Evolutionary conservation across 2,113 vertebrate genomes (phyloP), one percentile per base, ranked within the genome.

Genomic region (Vicugna pacos): DNA sequence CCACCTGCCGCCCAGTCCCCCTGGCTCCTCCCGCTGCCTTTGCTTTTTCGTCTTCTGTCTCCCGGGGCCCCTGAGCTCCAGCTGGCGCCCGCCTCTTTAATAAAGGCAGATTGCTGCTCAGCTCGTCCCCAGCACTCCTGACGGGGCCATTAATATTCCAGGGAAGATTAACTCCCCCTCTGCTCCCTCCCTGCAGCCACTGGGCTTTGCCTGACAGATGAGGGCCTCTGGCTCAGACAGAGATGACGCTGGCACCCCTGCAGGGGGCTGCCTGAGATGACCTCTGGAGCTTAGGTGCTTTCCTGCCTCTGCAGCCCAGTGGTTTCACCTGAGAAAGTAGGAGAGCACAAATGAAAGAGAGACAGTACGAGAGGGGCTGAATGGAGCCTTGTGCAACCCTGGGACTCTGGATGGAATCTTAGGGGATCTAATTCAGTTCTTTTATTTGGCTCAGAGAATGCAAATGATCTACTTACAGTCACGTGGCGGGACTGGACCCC

Each of bases 141-240:
- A 87, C 0, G 22, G 91, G 64, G 28, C 79, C 96, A 95, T 97
- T 97, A 88, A 94, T 95, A 96, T 94, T 96, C 93, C 65, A 82
- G 95, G 88, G 91, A 93, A 96, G 97, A 91, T 77, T 76, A 95
- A 88, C 88, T 96, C 50, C 69, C 35, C 30, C 64, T 72, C 64
- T 17, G 20, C 65, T 60, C 48, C 77, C 26, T 24, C 86, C 73
- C 64, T 75, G 87, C 38, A 69, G 65, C 65, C 3, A 0, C 62
- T 42, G 73, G 83, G 88, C 75, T 32, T 76, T n/a, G 48, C 60
- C 79, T 87, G 93, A 91, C 60, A 50, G 79, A 88, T 60, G 50
- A 54, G 76, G 95, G 6, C 16, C 82, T 60, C 5, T 5, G 50
- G 67, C 56, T 87, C 81, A 32, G 46, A 62, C 26, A 5, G 64